Evolutionary conservation across 2,888 invertebrate genomes (phyloP), one percentile per base, ranked within the genome.

Genomic region (Abscondita cerata): DNA sequence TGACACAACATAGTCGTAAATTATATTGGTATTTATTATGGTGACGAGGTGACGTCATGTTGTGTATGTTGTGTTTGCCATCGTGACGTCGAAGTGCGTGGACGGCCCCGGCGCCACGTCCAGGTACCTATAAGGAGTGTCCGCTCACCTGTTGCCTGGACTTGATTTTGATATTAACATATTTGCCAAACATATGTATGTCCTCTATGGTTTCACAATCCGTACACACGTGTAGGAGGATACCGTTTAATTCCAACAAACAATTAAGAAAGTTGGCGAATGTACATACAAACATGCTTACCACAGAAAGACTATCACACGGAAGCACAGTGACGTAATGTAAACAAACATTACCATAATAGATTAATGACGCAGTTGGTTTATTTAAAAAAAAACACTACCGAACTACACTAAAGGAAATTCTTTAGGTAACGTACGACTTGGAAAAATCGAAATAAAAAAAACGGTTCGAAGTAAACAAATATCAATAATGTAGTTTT

Each of bases 71-170:
- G 59, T 64, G 65, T 61, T 55, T 58, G 57, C 36, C 46, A 56
- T 60, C 47, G 63, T 70, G 70, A 70, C 71, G 70, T 69, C 62
- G 61, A 55, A 59, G 54, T 70, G 73, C 75, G 74, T 75, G 74
- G 75, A 73, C 69, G 75, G 67, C 64, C 64, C 64, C 60, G 75
- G 75, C 75, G 75, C 75, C 75, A 73, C 69, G 67, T 68, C 68
- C 62, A 69, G 71, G 67, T 69, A 71, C 71, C 72, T 73, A 75
- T 73, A 74, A 71, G 75, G 75, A 73, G 74, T 74, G 72, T 70
- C 72, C 70, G 70, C 70, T 70, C 72, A 73, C 72, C 71, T 73
- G 71, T 70, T 69, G 68, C 67, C 67, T 61, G 69, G 66, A 66
- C 68, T 69, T 70, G 67, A 68, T 70, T 71, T 69, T 66, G 64